Evolutionary conservation across 2,797 vertebrate species (phyloP).

Genomic region (Caiman crocodilus): DNA sequence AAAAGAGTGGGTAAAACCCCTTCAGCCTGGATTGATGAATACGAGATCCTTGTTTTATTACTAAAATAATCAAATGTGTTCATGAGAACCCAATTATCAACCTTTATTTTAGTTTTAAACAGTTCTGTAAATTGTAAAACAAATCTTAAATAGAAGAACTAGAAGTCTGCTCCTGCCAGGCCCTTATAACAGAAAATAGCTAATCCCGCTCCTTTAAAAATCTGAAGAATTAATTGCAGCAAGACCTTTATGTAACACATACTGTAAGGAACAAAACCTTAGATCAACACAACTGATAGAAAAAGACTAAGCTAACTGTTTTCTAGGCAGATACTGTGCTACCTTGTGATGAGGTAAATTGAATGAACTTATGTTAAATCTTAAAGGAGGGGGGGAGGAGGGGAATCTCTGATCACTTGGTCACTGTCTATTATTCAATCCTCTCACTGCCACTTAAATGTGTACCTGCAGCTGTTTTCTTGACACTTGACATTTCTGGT

Average conservation of each 20-base stretch:
- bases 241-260: constrained; percentile 45
- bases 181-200: constrained; percentile 78
- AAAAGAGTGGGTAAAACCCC: constrained; percentile 56
- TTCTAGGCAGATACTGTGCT: constrained; percentile 40
- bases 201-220: constrained; percentile 81
- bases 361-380: constrained; percentile 23
- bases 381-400: neutral
- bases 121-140: constrained; percentile 78
- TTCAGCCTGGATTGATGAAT: constrained; percentile 75
- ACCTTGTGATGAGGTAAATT: constrained; percentile 42
- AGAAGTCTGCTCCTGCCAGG: constrained; percentile 83
- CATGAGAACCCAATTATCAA: constrained; percentile 73
- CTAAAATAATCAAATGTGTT: constrained; percentile 73
- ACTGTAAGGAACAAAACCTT: constrained; percentile 1
- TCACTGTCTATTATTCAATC: neutral
- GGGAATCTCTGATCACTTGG: neutral
- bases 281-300: constrained; percentile 27
- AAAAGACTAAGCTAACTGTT: constrained; percentile 27
- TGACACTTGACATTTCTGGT: neutral
- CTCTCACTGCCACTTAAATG: constrained; percentile 39
- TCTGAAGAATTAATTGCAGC: constrained; percentile 78
- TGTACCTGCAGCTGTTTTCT: neutral
- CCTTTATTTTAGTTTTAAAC: constrained; percentile 70
- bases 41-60: constrained; percentile 71
- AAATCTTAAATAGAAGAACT: constrained; percentile 81